Base-by-base conservation (phyloP, 53 echinoderm and acorn worm genomes). In the Hippasteria phrygiana region DNA sequence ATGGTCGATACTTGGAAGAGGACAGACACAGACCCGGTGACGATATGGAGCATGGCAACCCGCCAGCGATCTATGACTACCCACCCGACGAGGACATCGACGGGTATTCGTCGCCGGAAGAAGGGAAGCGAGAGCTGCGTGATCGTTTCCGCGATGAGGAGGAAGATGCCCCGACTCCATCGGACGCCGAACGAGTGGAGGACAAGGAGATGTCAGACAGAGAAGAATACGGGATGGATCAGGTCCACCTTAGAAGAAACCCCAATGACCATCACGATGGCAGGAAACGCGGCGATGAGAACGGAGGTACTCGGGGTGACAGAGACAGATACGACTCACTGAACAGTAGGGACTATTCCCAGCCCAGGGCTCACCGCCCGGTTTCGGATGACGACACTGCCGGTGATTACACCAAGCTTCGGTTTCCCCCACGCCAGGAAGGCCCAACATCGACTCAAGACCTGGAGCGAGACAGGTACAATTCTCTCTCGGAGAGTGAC, bases 71-170 rank as follows among this genome's bases (percentile, higher is more conserved):
- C 17, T 71, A 73, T n/a, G 55, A 87, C 73, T 87, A 71, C 40
- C 55, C 87, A 1, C 87, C 67, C 18, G 72, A 73, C 22, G 71
- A 87, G 55, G 72, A 87, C 45, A 71, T 73, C 22, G 87, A 87
- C 27, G 87, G 71, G 8, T 73, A 71, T 55, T 73, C 55, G 34
- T 74, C 74, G 4, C 56, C 18, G 20, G 75, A 75, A 41, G 88
- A 64, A 36, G 55, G 50, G 27, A 71, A 87, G 64, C 47, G 20
- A 24, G 26, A 26, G 31, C 51, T 51, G 34, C 40, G 33, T 41
- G 64, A 88, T 16, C 74, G 75, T 74, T 74, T 35, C 75, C 40
- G 38, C 18, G 75, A 88, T 33, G 54, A 87, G 9, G 73, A 71
- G n/a, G 69, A 67, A 0, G 67, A 67, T 35, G 35, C n/a, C 0